Base-by-base conservation (phyloP, 1,140 invertebrate genomes). In the Tribolium castaneum region DNA sequence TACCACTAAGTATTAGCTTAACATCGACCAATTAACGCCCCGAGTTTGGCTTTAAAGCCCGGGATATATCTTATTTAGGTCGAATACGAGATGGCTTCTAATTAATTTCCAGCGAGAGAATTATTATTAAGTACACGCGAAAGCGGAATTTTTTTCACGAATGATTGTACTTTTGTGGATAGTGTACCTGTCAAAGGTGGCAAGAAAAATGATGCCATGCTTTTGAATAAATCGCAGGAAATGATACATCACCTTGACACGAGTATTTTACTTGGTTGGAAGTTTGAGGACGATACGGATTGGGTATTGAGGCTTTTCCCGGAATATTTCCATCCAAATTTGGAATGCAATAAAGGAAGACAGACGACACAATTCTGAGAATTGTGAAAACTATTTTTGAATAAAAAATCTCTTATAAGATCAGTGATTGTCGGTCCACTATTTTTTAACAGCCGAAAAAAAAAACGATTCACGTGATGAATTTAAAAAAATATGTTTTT, bases 221-320 rank as follows among this genome's bases (percentile, higher is more conserved):
- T 66, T 66, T 66, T 22, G 30, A 66, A 66, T 35, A 35, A 66
- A 66, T 35, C 30, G 59, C 59, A 66, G 59, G 59, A 66, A 66
- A 66, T 66, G 25, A 66, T 66, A 66, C 30, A 66, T 66, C 59
- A 66, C 59, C 59, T 66, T 35, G 25, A 34, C 30, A 66, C 13
- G 1, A 22, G 22, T 10, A 59, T 22, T 22, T 3, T 30, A 30
- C 25, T 30, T 30, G 4, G 0, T 30, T 30, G 25, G 25, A 30
- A 25, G 22, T 1, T 25, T 25, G 22, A 25, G 22, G 22, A 30
- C 25, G 6, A 30, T 6, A 30, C 25, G 25, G 25, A 30, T 30
- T 30, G 25, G 25, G 6, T 30, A 30, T 30, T 30, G 25, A 30
- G 6, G 25, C 25, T 30, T 30, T 30, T 30, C 3, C 25, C 25